These are phyloP conservation scores for Autographa gamma DNA, from an alignment of 2,888 invertebrate genomes.

Conservation along the genomic window DNA sequence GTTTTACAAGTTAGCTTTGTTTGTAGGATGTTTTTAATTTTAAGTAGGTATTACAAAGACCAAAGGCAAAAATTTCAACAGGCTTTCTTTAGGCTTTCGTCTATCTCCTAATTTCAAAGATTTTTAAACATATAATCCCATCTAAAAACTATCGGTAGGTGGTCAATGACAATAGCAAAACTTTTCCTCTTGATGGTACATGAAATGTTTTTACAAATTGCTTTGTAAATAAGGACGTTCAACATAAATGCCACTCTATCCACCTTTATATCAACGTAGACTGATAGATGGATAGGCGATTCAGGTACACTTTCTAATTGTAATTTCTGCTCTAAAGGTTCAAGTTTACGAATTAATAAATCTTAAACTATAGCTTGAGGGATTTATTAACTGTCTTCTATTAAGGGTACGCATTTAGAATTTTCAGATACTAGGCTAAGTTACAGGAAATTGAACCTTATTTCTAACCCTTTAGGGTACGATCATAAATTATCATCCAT, in stretches of 20 bases:
- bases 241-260: background rate
- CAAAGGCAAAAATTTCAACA: too few species aligned
- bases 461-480: background rate
- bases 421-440: background rate
- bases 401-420: constrained; percentile 27
- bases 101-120: too few species aligned
- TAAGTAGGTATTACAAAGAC: too few species aligned
- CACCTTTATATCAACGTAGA: background rate
- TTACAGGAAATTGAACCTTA: background rate
- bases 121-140: too few species aligned
- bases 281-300: background rate
- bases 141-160: too few species aligned
- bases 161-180: too few species aligned
- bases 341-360: constrained; percentile 41
- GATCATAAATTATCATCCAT: background rate
- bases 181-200: too few species aligned
- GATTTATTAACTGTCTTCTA: constrained; percentile 41
- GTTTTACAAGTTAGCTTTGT: constrained; percentile 14
- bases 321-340: constrained; percentile 40
- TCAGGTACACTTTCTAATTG: constrained; percentile 42
- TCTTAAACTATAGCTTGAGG: constrained; percentile 35
- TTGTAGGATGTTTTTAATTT: too few species aligned
- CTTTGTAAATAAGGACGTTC: background rate
- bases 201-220: background rate
- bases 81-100: too few species aligned